phyloP scores from a whole-genome alignment of 1,140 invertebrate genomes.

The Diabrotica undecimpunctata region DNA sequence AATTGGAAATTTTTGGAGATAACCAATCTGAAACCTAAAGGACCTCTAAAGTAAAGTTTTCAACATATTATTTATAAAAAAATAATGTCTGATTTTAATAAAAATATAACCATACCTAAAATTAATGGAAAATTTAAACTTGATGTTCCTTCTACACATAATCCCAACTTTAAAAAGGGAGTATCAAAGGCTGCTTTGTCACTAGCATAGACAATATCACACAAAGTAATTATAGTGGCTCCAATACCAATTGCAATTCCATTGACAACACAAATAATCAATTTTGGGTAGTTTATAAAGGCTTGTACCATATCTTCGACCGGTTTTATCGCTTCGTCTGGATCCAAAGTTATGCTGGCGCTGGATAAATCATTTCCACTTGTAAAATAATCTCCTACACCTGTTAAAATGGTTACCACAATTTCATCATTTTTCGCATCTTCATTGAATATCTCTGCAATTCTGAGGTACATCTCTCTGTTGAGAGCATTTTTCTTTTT shows the following conservation, averaged over 20 bases:
- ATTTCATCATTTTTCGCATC: constrained; percentile 63
- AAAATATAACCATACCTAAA: no score
- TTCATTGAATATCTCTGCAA: constrained; percentile 62
- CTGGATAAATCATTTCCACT: constrained; percentile 82
- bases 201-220: constrained; percentile 86
- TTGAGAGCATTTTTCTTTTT: constrained; percentile 77
- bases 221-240: constrained; percentile 77
- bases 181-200: constrained; percentile 79
- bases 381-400: constrained; percentile 74
- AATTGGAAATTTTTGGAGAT: no score
- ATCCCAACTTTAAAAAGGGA: constrained; percentile 76
- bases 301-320: constrained; percentile 63
- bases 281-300: constrained; percentile 85
- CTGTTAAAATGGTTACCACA: constrained; percentile 67
- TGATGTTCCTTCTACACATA: constrained; percentile 82
- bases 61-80: no score
- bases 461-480: constrained; percentile 63
- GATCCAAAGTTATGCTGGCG: constrained; percentile 16
- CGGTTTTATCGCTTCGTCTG: constrained; percentile 6
- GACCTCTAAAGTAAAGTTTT: no score
- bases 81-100: no score
- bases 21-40: no score
- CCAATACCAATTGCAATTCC: constrained; percentile 91
- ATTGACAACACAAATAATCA: constrained; percentile 85
- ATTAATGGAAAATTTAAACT: constrained; percentile 72